phyloP scores from a whole-genome alignment of 2,113 vertebrate genomes.

The Pollimyrus isidori region DNA sequence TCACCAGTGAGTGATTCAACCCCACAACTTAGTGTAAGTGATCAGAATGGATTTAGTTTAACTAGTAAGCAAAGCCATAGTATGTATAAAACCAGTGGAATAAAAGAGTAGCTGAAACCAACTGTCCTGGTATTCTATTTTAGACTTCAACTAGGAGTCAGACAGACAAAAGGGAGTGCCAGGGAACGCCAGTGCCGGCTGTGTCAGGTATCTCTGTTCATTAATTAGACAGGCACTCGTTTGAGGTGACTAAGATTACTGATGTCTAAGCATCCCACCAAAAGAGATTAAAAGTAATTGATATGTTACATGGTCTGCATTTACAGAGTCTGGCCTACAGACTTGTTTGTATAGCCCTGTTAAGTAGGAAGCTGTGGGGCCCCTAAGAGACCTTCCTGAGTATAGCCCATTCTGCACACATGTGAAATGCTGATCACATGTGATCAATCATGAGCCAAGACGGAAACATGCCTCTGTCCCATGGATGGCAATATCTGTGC shows the following conservation, averaged over 20 bases:
- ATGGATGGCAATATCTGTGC: not conserved
- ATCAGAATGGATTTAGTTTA: not conserved
- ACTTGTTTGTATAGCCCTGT: not conserved
- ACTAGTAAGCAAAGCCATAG: not conserved
- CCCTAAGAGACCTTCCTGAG: not conserved
- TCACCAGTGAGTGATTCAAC: not conserved
- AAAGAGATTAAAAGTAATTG: constrained; percentile 2
- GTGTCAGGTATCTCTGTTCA: not conserved
- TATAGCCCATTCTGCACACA: not conserved
- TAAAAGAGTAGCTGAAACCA: not conserved
- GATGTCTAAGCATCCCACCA: not conserved
- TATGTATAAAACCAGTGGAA: not conserved
- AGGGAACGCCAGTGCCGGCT: not conserved
- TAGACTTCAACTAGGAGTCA: not conserved
- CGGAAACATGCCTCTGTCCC: not conserved
- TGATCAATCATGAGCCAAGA: not conserved
- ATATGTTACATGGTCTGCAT: not conserved
- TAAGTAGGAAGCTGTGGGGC: not conserved
- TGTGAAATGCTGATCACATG: not conserved
- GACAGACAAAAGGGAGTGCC: not conserved
- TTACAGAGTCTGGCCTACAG: not conserved
- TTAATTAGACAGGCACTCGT: not conserved
- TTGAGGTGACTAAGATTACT: constrained; percentile 3
- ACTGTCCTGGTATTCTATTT: not conserved
- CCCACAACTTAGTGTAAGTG: not conserved